Percentiles rank a stretch among this genome's conserved stretches.
Evolutionary conservation across 2,113 vertebrate genomes (phyloP).

Genomic region (Choloepus hoffmanni): DNA sequence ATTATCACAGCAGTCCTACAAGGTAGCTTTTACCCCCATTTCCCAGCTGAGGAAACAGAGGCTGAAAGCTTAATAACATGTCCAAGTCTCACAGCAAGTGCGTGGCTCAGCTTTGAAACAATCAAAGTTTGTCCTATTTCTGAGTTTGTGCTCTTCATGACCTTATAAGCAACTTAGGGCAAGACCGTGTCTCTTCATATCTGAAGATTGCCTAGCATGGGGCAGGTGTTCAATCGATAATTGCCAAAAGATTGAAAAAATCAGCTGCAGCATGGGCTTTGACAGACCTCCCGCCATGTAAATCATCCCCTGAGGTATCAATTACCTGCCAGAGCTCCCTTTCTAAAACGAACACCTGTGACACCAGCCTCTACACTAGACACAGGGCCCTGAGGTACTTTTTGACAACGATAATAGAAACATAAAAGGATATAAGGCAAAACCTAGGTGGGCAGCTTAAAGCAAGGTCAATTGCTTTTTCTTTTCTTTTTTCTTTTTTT

Average conservation of each 20-base stretch:
- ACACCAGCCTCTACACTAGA: accelerated
- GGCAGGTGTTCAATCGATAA: background rate
- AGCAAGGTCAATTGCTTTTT: background rate
- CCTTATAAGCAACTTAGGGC: background rate
- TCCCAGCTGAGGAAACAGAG: background rate
- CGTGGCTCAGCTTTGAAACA: background rate
- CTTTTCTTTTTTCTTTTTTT: background rate
- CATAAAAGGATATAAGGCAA: background rate
- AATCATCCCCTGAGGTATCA: background rate
- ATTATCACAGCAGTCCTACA: background rate
- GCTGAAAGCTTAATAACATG: background rate
- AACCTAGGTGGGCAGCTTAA: accelerated
- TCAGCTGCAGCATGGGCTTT: too few relatives aligned
- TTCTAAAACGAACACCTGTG: background rate
- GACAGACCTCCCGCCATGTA: background rate
- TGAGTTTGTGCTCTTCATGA: background rate
- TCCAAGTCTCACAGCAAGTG: background rate
- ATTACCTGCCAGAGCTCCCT: too few relatives aligned
- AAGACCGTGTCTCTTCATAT: background rate
- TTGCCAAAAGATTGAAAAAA: background rate
- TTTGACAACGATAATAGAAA: background rate
- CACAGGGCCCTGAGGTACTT: background rate
- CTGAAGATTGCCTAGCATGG: background rate
- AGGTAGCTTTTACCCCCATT: background rate
- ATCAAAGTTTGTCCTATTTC: background rate